Base-by-base conservation (phyloP, 35 echinoderm and acorn worm species). In the Strongylocentrotus purpuratus region DNA sequence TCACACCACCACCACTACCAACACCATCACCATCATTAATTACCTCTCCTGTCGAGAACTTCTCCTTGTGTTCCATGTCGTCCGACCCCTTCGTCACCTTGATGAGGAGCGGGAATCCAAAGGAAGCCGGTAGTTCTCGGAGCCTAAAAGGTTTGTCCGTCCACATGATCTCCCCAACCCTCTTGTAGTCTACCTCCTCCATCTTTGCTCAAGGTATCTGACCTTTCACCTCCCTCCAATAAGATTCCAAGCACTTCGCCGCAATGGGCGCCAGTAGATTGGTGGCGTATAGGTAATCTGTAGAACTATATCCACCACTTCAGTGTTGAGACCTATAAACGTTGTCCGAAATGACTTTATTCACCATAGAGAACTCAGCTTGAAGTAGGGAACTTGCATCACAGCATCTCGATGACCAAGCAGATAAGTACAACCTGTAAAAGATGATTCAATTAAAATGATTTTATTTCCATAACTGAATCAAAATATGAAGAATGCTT, bases 41-140 rank as follows among this genome's bases (percentile, higher is more conserved):
- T 55, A 92, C 91, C 91, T 92, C 91, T 4, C 89, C 89, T 91
- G 55, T 92, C 45, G 32, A 2, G 9, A 92, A 31, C 31, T 33
- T 48, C 25, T 92, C 91, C 46, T 92, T 92, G 45, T 31, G 32
- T 13, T 55, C 47, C 48, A 31, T 55, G 28, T 92, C 91, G 48
- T 55, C 46, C 46, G 91, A 45, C 9, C 91, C 47, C 18, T 55
- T 92, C 5, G 10, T 28, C n/a, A 92, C 46, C 22, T 93, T 93
- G 12, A 93, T 31, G 17, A 93, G 20, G 31, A 25, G 31, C 46
- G 91, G 91, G 91, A 93, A 91, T 45, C 33, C 89, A n/a, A 46
- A 93, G 12, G 18, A 58, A 58, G 48, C 91, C n/a, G 91, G 91
- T 46, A 93, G 48, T 13, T 93, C 91, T 32, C 48, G 91, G 91